A percentile compares a stretch with the other conserved stretches of the same genome.
Conservation (phyloP, 2,888 invertebrate species). For the Papilio gigon region DNA sequence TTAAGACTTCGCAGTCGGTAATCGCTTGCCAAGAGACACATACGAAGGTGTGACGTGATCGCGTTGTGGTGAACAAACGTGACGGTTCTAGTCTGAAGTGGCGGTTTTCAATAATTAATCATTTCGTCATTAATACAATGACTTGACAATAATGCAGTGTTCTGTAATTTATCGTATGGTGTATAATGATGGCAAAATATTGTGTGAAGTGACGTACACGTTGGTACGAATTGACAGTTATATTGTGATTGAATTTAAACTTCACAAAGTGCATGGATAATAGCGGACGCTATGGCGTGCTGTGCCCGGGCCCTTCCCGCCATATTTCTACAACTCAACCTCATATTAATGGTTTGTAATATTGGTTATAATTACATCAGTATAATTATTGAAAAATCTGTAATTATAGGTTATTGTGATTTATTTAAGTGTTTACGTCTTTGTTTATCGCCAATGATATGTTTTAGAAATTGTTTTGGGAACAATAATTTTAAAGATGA, state of each 20-base stretch:
- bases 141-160: background rate
- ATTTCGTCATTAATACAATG: background rate
- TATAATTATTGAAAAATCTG: no score
- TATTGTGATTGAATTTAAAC: background rate
- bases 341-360: slow-evolving; percentile 64
- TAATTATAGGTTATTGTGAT: no score
- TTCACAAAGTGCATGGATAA: background rate
- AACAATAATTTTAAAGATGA: background rate
- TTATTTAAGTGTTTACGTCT: no score
- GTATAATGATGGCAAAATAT: background rate
- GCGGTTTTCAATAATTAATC: background rate
- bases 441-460: no score
- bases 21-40: background rate
- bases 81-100: background rate
- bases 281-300: slow-evolving; percentile 47
- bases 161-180: background rate
- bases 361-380: background rate
- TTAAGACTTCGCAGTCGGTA: slow-evolving; percentile 4
- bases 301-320: slow-evolving; percentile 52
- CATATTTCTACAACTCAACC: slow-evolving; percentile 63
- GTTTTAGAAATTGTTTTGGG: background rate
- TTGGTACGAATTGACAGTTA: background rate
- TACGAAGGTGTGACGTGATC: background rate
- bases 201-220: slow-evolving; percentile 1
- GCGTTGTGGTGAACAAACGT: background rate